Evolutionary conservation across 2,797 vertebrate genomes (phyloP).

Genomic region (Anguilla marmorata): DNA sequence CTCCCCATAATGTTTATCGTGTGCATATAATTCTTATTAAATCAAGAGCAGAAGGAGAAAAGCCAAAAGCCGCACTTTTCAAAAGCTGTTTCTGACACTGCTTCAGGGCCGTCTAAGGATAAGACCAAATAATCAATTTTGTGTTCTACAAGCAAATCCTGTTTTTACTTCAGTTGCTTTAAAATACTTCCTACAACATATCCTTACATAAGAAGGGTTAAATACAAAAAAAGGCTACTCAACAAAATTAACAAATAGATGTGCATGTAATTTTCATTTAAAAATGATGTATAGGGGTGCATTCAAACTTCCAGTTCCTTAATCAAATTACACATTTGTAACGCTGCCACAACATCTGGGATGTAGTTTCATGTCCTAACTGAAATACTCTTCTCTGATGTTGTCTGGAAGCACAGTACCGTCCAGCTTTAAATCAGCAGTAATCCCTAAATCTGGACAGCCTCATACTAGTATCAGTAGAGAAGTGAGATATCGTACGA

Average conservation of each 20-base stretch:
- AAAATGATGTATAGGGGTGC: neutral
- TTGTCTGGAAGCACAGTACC: neutral
- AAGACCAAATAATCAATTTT: neutral
- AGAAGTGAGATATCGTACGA: neutral
- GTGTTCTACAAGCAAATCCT: neutral
- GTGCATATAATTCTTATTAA: neutral
- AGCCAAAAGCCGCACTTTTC: neutral
- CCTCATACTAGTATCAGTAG: neutral
- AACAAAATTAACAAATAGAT: neutral
- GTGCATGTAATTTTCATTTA: neutral
- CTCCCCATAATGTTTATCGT: neutral
- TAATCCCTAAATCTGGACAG: neutral
- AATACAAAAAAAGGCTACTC: neutral
- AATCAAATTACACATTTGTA: neutral
- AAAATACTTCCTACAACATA: neutral
- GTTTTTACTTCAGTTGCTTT: neutral
- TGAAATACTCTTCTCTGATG: neutral
- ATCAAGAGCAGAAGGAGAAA: neutral
- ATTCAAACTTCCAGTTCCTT: neutral
- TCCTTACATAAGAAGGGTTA: neutral
- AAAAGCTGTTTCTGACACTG: neutral
- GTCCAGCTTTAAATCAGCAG: slow-evolving; percentile 4
- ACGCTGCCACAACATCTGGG: neutral
- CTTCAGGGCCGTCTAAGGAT: neutral
- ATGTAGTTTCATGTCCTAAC: neutral